phyloP scores from a whole-genome alignment of 2,113 vertebrate species.

The Oceanites oceanicus region DNA sequence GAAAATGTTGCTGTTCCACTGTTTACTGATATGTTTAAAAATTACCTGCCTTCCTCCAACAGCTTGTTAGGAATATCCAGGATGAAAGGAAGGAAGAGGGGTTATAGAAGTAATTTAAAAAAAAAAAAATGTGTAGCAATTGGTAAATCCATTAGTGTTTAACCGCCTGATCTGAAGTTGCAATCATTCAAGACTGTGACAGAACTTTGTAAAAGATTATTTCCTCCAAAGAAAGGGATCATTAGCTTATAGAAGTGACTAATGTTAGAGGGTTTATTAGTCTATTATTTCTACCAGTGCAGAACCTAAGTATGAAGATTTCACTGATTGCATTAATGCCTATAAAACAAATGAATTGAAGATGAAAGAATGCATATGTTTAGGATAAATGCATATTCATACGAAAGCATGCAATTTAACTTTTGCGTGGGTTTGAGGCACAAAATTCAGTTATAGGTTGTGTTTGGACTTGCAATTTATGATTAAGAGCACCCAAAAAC shows the following conservation, averaged over 20 bases:
- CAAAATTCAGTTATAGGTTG: neutral
- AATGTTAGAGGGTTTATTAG: neutral
- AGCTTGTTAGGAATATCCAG: neutral
- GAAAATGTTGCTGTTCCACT: neutral
- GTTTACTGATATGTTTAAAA: neutral
- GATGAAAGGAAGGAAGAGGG: neutral
- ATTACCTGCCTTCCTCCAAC: neutral
- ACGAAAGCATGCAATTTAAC: neutral
- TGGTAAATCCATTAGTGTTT: neutral
- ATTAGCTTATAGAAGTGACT: conserved; percentile 32
- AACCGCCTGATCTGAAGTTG: neutral
- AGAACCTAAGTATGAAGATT: neutral
- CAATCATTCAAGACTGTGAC: neutral
- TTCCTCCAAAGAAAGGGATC: conserved; percentile 29
- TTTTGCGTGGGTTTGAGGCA: neutral
- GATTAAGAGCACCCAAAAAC: neutral
- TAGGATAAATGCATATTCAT: neutral
- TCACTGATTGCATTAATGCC: neutral
- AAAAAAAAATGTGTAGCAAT: neutral
- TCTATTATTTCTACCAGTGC: neutral
- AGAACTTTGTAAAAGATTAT: neutral
- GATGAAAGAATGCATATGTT: neutral
- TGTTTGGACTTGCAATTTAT: neutral
- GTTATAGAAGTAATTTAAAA: neutral
- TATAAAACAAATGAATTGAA: neutral